Evolutionary conservation across 2,888 invertebrate species (phyloP).

Genomic region (Perizoma flavofasciatum): DNA sequence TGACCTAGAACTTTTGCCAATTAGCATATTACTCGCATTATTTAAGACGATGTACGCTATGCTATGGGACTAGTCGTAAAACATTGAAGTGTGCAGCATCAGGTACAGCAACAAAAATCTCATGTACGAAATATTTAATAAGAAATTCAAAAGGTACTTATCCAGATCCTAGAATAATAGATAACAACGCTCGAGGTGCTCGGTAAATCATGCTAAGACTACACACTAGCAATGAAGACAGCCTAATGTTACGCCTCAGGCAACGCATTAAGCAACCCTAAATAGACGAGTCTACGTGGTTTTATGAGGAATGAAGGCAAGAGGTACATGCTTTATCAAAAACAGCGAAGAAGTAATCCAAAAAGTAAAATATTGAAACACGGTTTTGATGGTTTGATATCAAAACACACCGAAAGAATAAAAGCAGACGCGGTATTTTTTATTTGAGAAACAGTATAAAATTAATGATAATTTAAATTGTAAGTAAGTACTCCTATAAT

Average conservation of each 20-base stretch:
- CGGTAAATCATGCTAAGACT: constrained; percentile 31
- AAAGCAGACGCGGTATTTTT: too few relatives aligned
- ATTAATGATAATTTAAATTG: too few relatives aligned
- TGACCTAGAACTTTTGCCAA: too few relatives aligned
- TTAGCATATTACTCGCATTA: too few relatives aligned
- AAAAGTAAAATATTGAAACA: background rate
- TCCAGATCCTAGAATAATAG: constrained; percentile 29
- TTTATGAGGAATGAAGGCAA: constrained; percentile 20
- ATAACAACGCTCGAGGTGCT: constrained; percentile 26
- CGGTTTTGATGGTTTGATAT: too few relatives aligned
- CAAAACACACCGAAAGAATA: too few relatives aligned
- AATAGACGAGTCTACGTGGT: constrained; percentile 30
- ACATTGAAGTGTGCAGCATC: too few relatives aligned
- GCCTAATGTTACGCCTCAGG: constrained; percentile 26
- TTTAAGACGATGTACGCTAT: too few relatives aligned
- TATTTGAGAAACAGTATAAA: too few relatives aligned
- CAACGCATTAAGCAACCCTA: constrained; percentile 28
- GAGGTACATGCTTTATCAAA: constrained; percentile 4
- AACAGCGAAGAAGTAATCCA: background rate
- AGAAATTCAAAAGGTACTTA: constrained; percentile 31
- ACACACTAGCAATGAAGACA: constrained; percentile 34
- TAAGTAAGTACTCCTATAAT: too few relatives aligned
- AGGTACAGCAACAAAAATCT: constrained; percentile 11
- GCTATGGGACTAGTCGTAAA: too few relatives aligned
- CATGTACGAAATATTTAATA: constrained; percentile 25